Evolutionary conservation across 2,888 invertebrate species (phyloP), one percentile per base, ranked within the genome.

Genomic region (Epinotia nisella): DNA sequence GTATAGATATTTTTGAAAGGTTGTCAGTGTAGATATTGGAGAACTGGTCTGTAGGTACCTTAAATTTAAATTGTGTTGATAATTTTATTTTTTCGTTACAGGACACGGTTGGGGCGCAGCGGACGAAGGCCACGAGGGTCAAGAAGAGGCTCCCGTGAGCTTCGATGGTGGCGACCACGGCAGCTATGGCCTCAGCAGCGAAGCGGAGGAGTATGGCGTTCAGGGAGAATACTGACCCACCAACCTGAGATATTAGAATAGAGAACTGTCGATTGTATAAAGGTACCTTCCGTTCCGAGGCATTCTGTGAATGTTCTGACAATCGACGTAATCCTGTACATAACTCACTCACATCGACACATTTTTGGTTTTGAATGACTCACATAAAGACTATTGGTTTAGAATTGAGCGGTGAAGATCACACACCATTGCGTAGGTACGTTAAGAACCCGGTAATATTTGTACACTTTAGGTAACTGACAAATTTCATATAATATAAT

Each of bases 71-170:
- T 49, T 15, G n/a, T 5, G n/a, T 49, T 49, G 5, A n/a, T 49
- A 41, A 13, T 5, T 35, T 2, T 72, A 49, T 68, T 58, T 58
- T 70, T 74, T 72, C 60, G 29, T 85, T 87, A 9, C 82, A 88
- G 93, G 91, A 64, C 90, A 92, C 75, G 90, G 90, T 2, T 92
- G 91, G 90, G 90, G 90, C 29, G 94, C 89, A 0, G 91, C 90
- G 4, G 94, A 92, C 49, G 94, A 90, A 74, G 85, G 88, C 2
- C 87, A 90, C 24, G 87, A 82, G 24, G 84, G 83, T 0, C 82
- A 89, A 67, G 90, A 86, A 1, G 90, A 91, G 29, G 88, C 91
- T 0, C 90, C 90, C 0, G 90, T 91, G 24, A 93, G 91, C 78
- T 91, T 92, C 77, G 90, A 90, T 66, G 91, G 90, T 1, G 87